phyloP scores from a whole-genome alignment of 37 sponge, comb jelly and placozoan species.

The Cliona cf. orientalis region DNA sequence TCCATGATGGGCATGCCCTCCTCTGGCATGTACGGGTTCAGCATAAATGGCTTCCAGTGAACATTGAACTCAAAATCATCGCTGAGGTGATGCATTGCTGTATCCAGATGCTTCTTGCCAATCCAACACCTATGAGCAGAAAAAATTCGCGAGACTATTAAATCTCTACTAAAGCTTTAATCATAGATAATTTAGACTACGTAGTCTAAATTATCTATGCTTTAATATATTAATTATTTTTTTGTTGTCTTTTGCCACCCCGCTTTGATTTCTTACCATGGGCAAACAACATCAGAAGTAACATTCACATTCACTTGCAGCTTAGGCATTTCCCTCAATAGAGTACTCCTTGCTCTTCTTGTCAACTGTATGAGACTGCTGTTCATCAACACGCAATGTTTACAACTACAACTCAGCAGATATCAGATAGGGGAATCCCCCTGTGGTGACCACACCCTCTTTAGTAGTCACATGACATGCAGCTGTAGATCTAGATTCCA shows the following conservation, averaged over 20 bases:
- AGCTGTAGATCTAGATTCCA: too few species aligned
- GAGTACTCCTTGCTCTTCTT: neutral
- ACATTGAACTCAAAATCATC: conserved; percentile 60
- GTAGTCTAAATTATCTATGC: neutral
- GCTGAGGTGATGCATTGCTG: conserved; percentile 46
- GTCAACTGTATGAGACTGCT: neutral
- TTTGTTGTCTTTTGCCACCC: too few species aligned
- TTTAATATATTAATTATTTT: too few species aligned
- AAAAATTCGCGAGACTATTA: neutral
- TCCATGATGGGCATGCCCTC: conserved; percentile 66
- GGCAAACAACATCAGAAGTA: conserved; percentile 68
- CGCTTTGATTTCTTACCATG: conserved; percentile 47
- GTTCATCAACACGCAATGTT: conserved; percentile 1
- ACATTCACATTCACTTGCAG: conserved; percentile 55
- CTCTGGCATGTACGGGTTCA: conserved; percentile 67
- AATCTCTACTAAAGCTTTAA: too few species aligned
- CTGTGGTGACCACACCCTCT: too few species aligned
- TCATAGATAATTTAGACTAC: neutral
- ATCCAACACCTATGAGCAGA: conserved; percentile 50
- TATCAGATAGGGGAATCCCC: too few species aligned
- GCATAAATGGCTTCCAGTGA: conserved; percentile 74
- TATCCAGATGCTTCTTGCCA: conserved; percentile 52
- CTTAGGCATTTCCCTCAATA: neutral
- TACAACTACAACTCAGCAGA: too few species aligned
- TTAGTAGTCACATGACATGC: too few species aligned